A percentile compares a stretch with the other conserved stretches of the same genome.
Evolutionary conservation across 2,888 invertebrate species (phyloP).

Genomic region (Drosophila sordidapex): DNA sequence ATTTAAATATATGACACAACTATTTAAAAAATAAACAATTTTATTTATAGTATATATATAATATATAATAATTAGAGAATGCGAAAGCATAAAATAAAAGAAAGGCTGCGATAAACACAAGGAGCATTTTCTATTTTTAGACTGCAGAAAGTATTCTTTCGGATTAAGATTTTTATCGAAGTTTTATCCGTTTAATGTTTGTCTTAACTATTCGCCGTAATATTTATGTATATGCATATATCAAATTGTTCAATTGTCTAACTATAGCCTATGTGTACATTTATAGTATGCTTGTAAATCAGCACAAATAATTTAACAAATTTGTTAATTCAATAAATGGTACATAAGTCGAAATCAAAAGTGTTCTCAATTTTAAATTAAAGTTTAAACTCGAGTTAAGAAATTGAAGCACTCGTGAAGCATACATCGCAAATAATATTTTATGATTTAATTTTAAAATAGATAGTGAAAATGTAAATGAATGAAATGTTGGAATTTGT

Average conservation of each 20-base stretch:
- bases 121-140: background rate
- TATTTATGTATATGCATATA: background rate
- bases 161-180: background rate
- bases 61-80: background rate
- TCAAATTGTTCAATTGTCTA: background rate
- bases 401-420: background rate
- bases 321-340: background rate
- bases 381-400: background rate
- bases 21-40: background rate
- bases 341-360: no score
- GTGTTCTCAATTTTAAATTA: background rate
- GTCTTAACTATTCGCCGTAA: background rate
- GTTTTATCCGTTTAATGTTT: background rate
- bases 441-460: background rate
- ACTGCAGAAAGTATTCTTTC: background rate
- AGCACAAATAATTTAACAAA: background rate
- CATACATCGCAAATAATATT: background rate
- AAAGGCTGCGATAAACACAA: background rate
- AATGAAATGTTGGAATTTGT: background rate
- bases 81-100: background rate
- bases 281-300: background rate
- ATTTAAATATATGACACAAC: no score
- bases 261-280: background rate
- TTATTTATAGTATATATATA: background rate
- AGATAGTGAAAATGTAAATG: rapidly evolving